Percentiles rank a stretch among this genome's conserved stretches.
These are phyloP conservation scores for Drosophila mojavensis DNA, from an alignment of 1,140 invertebrate species.

Conservation along the genomic window DNA sequence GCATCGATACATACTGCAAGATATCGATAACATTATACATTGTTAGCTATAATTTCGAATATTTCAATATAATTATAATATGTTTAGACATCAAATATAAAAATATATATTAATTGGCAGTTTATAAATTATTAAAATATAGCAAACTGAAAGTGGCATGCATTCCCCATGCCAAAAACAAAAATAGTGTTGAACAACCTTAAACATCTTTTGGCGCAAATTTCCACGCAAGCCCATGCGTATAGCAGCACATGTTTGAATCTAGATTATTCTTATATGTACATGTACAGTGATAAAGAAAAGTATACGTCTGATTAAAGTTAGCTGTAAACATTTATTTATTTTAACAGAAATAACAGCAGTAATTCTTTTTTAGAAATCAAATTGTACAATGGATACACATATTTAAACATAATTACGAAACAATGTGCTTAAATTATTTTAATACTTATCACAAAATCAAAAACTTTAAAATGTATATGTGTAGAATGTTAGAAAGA, in stretches of 20 bases:
- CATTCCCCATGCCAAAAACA: not conserved
- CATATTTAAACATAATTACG: not conserved
- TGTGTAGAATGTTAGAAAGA: not conserved
- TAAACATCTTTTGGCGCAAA: conserved; percentile 14
- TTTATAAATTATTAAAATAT: no score
- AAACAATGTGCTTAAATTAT: not conserved
- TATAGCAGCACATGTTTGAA: not conserved
- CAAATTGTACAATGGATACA: not conserved
- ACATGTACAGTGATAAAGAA: not conserved
- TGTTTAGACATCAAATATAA: not conserved
- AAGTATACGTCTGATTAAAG: not conserved
- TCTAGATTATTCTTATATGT: no score
- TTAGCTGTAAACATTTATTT: not conserved
- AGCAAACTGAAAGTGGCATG: not conserved
- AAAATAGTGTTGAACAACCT: conserved; percentile 4
- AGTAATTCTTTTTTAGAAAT: not conserved
- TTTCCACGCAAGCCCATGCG: not conserved
- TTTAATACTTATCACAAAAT: conserved; percentile 11
- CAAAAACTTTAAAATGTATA: not conserved
- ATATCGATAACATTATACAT: conserved; percentile 9
- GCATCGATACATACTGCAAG: conserved; percentile 8
- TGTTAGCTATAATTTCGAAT: not conserved
- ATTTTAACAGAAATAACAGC: not conserved
- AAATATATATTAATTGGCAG: not conserved
- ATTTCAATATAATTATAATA: not conserved